Evolutionary conservation across 2,797 vertebrate species (phyloP).

Genomic region (Gobionotothen gibberifrons): DNA sequence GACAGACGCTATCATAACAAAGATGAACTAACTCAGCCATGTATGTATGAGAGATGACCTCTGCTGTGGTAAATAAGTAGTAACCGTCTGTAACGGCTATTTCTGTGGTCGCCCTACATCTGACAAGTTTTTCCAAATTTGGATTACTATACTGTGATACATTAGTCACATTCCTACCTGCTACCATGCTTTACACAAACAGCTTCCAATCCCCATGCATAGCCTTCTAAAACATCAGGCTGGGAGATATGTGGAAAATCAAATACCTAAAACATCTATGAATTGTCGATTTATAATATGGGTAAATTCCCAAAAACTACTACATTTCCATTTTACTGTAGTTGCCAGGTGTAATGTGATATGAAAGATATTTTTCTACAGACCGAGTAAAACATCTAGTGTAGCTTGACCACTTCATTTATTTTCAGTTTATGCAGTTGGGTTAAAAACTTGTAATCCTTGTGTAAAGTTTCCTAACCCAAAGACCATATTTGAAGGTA

Average conservation of each 20-base stretch:
- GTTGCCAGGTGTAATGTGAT: background rate
- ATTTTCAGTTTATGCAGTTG: background rate
- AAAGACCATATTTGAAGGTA: too few relatives aligned
- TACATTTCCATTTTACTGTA: background rate
- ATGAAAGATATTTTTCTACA: background rate
- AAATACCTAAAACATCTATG: too few relatives aligned
- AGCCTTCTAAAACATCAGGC: too few relatives aligned
- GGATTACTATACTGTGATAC: slow-evolving; percentile 1
- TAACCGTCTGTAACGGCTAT: background rate
- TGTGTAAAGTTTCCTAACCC: too few relatives aligned
- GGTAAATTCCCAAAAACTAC: too few relatives aligned
- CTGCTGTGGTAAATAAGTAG: background rate
- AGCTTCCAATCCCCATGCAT: background rate
- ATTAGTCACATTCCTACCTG: slow-evolving; percentile 15
- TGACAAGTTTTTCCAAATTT: slow-evolving; percentile 16
- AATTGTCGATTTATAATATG: too few relatives aligned
- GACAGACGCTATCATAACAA: too few relatives aligned
- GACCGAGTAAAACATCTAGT: background rate
- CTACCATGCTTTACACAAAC: background rate
- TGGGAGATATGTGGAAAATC: too few relatives aligned
- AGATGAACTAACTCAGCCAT: background rate
- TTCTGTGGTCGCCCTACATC: slow-evolving; percentile 6
- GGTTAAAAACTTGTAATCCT: background rate
- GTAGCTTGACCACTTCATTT: background rate
- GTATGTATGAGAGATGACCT: slow-evolving; percentile 12